Evolutionary conservation across 1,140 invertebrate species (phyloP), one percentile per base, ranked within the genome.

Genomic region (Trichonephila clavipes): DNA sequence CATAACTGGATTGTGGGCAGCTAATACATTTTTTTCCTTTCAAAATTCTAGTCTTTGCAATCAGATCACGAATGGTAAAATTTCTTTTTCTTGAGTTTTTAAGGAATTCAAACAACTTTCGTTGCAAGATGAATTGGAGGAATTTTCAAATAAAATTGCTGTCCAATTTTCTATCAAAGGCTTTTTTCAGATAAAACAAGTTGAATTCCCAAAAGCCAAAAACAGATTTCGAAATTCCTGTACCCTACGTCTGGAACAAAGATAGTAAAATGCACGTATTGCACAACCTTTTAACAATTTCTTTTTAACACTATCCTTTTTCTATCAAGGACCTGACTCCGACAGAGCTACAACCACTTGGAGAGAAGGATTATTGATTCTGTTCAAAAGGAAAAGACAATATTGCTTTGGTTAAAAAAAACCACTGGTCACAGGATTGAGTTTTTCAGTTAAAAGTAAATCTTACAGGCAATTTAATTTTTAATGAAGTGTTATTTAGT

Each of bases 1-100:
- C 72, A 77, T 77, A 77, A 77, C 34, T 77, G 28, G 72, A 40
- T 77, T 77, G 24, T 77, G 28, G 72, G 40, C 34, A 77, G 66
- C 72, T 77, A 18, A 34, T 34, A 72, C 14, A 77, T 77, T 18
- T 18, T 18, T 77, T 72, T 28, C 14, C 24, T 18, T 40, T 14
- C 4, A 34, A 77, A n/a, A 24, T 24, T 24, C n/a, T 21, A 12
- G 7, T 24, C 66, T 69, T 69, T 24, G 21, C 66, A 77, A 77
- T 40, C 72, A 34, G 18, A 77, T 19, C 72, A 77, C 72, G 72
- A 18, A 34, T 28, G 18, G 16, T 77, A 77, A 77, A 77, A 77
- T 40, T 77, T 77, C 14, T 34, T 77, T 40, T 34, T 7, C 28
- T 40, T 6, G 14, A 77, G 34, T 77, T 77, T 28, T 77, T 34